Conservation (phyloP, 2,888 invertebrate genomes). For the Stenolophus ochropezus region DNA sequence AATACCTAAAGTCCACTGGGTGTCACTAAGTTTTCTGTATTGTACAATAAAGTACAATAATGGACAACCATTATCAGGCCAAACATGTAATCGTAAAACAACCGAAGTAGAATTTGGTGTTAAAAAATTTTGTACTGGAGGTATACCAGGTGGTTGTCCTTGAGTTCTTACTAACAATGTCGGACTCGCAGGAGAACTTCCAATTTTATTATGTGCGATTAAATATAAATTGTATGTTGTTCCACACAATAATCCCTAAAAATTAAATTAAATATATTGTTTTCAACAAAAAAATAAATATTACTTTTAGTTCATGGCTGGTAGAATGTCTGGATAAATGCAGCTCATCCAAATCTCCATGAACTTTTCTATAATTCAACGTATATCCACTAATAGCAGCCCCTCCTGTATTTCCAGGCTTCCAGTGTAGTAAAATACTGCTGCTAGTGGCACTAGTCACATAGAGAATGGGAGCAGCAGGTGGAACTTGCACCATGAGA, state of each 20-base stretch:
- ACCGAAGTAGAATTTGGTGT: conserved; percentile 84
- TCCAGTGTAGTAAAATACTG: conserved; percentile 85
- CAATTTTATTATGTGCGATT: conserved; percentile 83
- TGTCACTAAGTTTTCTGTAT: conserved; percentile 79
- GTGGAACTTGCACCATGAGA: conserved; percentile 84
- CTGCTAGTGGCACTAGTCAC: conserved; percentile 85
- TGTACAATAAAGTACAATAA: conserved; percentile 82
- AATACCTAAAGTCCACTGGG: conserved; percentile 81
- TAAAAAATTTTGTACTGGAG: conserved; percentile 78
- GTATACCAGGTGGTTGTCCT: conserved; percentile 83
- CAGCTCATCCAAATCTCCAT: conserved; percentile 80
- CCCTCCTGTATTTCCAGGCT: conserved; percentile 81
- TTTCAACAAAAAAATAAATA: not conserved
- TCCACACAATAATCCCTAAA: conserved; percentile 80
- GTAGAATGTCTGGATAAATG: conserved; percentile 80
- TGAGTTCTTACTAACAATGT: conserved; percentile 82
- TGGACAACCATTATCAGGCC: conserved; percentile 86
- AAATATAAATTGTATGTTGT: conserved; percentile 84
- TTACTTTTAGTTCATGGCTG: conserved; percentile 80
- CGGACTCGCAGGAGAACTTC: conserved; percentile 81
- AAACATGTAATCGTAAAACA: conserved; percentile 79
- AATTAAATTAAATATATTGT: conserved; percentile 57
- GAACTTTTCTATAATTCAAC: conserved; percentile 79
- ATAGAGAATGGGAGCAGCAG: conserved; percentile 82
- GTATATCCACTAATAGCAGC: conserved; percentile 82